phyloP scores from a whole-genome alignment of 2,888 invertebrate species.

The Siphlonurus alternatus region DNA sequence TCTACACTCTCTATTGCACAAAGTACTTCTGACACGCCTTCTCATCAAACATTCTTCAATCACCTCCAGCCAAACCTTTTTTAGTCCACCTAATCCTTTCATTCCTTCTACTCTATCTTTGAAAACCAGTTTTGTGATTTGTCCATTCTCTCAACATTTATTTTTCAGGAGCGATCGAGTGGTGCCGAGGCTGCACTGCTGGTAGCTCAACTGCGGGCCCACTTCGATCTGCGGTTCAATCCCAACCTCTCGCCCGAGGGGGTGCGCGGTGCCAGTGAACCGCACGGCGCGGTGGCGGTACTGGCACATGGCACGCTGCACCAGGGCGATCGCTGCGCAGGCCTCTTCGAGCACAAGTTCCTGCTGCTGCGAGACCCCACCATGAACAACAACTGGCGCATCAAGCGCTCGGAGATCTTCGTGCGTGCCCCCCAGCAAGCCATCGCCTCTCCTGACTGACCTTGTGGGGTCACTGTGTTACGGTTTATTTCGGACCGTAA shows the following conservation, averaged over 20 bases:
- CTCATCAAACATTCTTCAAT: too few relatives aligned
- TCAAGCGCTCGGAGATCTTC: slow-evolving; percentile 35
- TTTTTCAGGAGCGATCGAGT: slow-evolving; percentile 18
- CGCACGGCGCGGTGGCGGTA: slow-evolving; percentile 42
- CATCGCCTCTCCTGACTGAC: too few relatives aligned
- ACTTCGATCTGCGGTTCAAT: slow-evolving; percentile 37
- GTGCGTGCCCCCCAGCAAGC: not conserved
- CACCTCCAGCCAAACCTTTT: too few relatives aligned
- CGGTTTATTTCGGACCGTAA: too few relatives aligned
- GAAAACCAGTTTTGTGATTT: not conserved
- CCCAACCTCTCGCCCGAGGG: slow-evolving; percentile 40
- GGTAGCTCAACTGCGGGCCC: slow-evolving; percentile 24
- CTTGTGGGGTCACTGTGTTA: too few relatives aligned
- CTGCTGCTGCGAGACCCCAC: slow-evolving; percentile 43
- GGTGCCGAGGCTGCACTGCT: slow-evolving; percentile 24
- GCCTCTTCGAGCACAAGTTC: slow-evolving; percentile 48
- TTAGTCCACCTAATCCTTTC: too few relatives aligned
- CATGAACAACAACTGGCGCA: slow-evolving; percentile 46
- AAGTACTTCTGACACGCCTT: too few relatives aligned
- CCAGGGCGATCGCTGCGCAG: slow-evolving; percentile 30
- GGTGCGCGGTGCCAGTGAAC: slow-evolving; percentile 36
- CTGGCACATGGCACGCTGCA: slow-evolving; percentile 46
- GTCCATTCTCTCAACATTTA: not conserved
- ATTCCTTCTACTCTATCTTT: too few relatives aligned
- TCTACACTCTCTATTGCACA: too few relatives aligned